These are phyloP conservation scores for Drosophila tropicalis DNA, from an alignment of 1,140 invertebrate species.

Conservation along the genomic window DNA sequence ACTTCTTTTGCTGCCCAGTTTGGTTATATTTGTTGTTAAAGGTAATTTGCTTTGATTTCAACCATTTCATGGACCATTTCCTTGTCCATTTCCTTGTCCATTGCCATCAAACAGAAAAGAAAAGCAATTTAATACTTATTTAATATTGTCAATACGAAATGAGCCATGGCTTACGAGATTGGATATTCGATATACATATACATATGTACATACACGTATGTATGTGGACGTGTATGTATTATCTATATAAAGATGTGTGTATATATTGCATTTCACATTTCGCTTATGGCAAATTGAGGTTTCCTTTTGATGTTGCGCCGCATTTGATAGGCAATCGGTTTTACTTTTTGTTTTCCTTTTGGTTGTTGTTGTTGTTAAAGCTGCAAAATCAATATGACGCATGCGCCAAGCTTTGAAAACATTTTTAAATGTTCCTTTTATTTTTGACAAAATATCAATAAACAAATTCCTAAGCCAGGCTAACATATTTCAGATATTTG, in stretches of 20 bases:
- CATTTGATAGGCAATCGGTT: slow-evolving; percentile 44
- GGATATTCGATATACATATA: not conserved
- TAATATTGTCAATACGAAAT: slow-evolving; percentile 12
- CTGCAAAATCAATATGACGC: slow-evolving; percentile 74
- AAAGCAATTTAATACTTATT: slow-evolving; percentile 7
- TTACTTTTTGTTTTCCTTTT: slow-evolving; percentile 1
- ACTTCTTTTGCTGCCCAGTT: no score
- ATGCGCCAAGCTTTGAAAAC: slow-evolving; percentile 57
- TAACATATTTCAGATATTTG: no score
- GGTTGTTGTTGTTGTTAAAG: slow-evolving; percentile 16
- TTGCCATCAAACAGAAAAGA: not conserved
- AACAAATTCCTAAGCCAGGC: no score
- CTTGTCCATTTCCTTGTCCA: slow-evolving; percentile 3
- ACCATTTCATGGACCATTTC: slow-evolving; percentile 22
- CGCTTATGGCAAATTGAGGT: slow-evolving; percentile 57
- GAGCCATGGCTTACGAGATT: not conserved
- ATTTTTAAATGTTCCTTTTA: not conserved
- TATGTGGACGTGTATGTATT: not conserved
- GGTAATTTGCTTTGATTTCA: slow-evolving; percentile 20
- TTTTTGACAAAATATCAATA: no score
- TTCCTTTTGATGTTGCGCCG: slow-evolving; percentile 70
- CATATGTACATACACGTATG: not conserved
- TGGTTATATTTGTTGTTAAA: not conserved
- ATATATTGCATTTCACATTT: slow-evolving; percentile 44
- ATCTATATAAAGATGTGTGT: not conserved